These are phyloP conservation scores for Enteromius trimaculatus DNA, from an alignment of 2,797 vertebrate genomes.

Conservation along the genomic window DNA sequence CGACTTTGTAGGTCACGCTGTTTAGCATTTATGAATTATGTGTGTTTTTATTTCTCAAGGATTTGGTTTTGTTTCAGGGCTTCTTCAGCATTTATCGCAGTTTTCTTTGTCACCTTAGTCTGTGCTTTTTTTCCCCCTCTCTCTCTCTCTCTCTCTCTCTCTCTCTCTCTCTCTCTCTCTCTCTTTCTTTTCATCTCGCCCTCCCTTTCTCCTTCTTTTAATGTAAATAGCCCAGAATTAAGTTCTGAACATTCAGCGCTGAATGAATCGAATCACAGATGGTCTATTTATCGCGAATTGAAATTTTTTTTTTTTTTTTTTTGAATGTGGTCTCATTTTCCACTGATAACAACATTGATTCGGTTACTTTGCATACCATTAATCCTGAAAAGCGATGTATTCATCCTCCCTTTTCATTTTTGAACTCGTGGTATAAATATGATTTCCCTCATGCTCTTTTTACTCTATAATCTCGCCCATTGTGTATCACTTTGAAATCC, in stretches of 20 bases:
- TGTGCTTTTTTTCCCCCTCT: slow-evolving; percentile 46
- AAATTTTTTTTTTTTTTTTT: slow-evolving; percentile 68
- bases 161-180: slow-evolving; percentile 58
- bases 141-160: slow-evolving; percentile 48
- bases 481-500: slow-evolving; percentile 75
- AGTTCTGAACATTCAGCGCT: slow-evolving; percentile 73
- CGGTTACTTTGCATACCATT: slow-evolving; percentile 78
- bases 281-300: slow-evolving; percentile 76
- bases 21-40: slow-evolving; percentile 25
- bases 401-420: slow-evolving; percentile 78
- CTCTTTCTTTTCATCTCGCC: slow-evolving; percentile 24
- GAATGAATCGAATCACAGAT: slow-evolving; percentile 75
- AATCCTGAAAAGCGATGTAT: slow-evolving; percentile 77
- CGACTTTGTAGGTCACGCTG: neutral
- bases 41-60: neutral
- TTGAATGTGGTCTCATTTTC: slow-evolving; percentile 72
- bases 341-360: slow-evolving; percentile 80
- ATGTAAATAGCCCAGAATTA: slow-evolving; percentile 82
- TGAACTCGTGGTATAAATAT: slow-evolving; percentile 80
- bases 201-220: slow-evolving; percentile 75
- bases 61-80: slow-evolving; percentile 30
- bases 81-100: slow-evolving; percentile 12
- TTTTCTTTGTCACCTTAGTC: slow-evolving; percentile 63
- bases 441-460: slow-evolving; percentile 68
- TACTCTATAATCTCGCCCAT: slow-evolving; percentile 76